Conservation (phyloP, 2,797 vertebrate species). For the Rhadinocentrus ornatus region DNA sequence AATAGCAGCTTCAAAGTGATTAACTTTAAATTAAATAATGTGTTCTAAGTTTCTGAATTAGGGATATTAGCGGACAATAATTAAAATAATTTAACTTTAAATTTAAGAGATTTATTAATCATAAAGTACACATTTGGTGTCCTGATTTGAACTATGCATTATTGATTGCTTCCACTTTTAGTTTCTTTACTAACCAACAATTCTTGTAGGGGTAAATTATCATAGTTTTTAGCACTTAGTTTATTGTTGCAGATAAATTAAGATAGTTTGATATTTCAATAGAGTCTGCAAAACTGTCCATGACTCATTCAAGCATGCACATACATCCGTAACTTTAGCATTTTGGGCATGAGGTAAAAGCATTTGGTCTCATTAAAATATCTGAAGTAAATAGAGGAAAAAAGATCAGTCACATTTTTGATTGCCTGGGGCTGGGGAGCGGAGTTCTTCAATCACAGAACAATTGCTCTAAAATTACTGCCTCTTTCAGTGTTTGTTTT, state of each 20-base stretch:
- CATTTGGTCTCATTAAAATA: conserved; percentile 70
- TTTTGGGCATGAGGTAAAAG: conserved; percentile 58
- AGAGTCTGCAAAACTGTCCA: conserved; percentile 24
- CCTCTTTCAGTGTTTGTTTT: conserved; percentile 35
- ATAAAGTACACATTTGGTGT: background rate
- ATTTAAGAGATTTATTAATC: background rate
- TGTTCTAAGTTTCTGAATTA: no score
- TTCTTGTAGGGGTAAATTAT: no score
- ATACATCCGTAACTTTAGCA: conserved; percentile 44
- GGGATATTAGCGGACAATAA: background rate
- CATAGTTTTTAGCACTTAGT: no score
- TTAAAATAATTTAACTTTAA: background rate
- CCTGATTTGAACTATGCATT: background rate
- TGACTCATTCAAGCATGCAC: conserved; percentile 4
- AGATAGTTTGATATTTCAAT: background rate
- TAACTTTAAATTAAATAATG: background rate
- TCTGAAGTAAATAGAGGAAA: conserved; percentile 49
- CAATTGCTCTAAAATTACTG: conserved; percentile 55
- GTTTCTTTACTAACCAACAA: background rate
- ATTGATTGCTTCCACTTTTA: conserved; percentile 5
- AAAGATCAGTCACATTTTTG: conserved; percentile 61
- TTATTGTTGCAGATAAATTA: no score
- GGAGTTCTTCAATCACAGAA: conserved; percentile 56
- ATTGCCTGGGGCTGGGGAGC: conserved; percentile 40
- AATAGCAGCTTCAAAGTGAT: background rate